Percentiles rank a stretch among this genome's conserved stretches.
These are phyloP conservation scores for Pseudomugil gertrudae DNA, from an alignment of 2,797 vertebrate genomes.

Conservation along the genomic window DNA sequence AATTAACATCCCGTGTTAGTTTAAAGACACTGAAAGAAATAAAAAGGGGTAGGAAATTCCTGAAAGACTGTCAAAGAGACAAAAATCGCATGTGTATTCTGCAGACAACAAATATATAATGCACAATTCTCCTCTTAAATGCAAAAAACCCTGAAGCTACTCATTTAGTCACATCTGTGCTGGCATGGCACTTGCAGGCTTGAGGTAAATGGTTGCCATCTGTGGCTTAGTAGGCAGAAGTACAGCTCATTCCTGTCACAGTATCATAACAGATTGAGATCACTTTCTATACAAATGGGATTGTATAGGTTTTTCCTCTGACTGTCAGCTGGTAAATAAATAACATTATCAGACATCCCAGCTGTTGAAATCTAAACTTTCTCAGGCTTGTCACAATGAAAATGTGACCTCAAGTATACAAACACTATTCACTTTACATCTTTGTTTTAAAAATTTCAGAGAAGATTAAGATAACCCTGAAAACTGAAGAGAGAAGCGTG, in stretches of 20 bases:
- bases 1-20: no score
- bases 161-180: constrained; percentile 39
- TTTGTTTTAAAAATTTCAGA: neutral
- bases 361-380: constrained; percentile 44
- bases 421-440: neutral
- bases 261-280: constrained; percentile 18
- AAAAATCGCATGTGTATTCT: constrained; percentile 40
- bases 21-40: no score
- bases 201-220: constrained; percentile 71
- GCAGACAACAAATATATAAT: constrained; percentile 51
- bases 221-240: constrained; percentile 70
- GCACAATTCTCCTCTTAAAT: constrained; percentile 18
- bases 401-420: constrained; percentile 7
- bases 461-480: neutral
- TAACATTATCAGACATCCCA: constrained; percentile 39
- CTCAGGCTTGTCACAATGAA: constrained; percentile 5
- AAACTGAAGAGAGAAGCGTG: neutral
- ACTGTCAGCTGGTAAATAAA: constrained; percentile 32
- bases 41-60: no score
- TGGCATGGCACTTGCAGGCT: constrained; percentile 46
- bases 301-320: constrained; percentile 20
- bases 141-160: constrained; percentile 39
- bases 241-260: constrained; percentile 36
- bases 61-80: neutral
- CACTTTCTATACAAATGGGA: constrained; percentile 38